A percentile compares a stretch with the other conserved stretches of the same genome.
Evolutionary conservation across 2,113 vertebrate genomes (phyloP).

Genomic region (Xiphorhynchus elegans): DNA sequence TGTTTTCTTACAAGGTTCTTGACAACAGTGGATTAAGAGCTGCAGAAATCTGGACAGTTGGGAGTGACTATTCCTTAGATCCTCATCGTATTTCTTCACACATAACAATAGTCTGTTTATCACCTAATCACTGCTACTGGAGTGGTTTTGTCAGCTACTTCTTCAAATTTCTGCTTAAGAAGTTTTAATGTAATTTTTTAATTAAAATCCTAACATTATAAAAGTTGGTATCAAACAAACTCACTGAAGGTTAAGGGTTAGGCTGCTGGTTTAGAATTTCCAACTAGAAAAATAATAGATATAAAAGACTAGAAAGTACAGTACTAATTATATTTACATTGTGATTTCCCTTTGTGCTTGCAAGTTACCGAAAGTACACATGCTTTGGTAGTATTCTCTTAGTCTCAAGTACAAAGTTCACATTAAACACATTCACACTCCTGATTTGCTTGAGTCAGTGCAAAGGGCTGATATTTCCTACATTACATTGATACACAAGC

Average conservation of each 20-base stretch:
- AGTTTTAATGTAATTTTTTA: not conserved
- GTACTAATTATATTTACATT: slow-evolving; percentile 27
- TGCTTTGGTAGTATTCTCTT: slow-evolving; percentile 53
- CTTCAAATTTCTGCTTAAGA: not conserved
- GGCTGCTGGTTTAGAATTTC: not conserved
- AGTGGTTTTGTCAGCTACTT: not conserved
- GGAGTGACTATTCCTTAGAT: not conserved
- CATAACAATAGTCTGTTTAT: not conserved
- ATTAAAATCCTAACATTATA: not conserved
- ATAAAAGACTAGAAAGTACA: slow-evolving; percentile 13
- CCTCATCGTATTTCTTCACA: not conserved
- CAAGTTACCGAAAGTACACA: not conserved
- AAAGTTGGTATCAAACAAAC: not conserved
- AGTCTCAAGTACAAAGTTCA: not conserved
- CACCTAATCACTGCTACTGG: not conserved
- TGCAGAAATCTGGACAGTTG: not conserved
- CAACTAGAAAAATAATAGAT: slow-evolving; percentile 31
- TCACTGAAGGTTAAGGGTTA: not conserved
- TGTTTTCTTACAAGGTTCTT: not conserved
- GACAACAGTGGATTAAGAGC: not conserved
- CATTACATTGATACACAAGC: not conserved
- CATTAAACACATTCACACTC: not conserved
- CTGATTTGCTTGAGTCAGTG: not conserved
- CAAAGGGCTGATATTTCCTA: not conserved
- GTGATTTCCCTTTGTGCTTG: slow-evolving; percentile 51